Conservation (phyloP, 2,888 invertebrate species). For the Drosophila neotestacea region DNA sequence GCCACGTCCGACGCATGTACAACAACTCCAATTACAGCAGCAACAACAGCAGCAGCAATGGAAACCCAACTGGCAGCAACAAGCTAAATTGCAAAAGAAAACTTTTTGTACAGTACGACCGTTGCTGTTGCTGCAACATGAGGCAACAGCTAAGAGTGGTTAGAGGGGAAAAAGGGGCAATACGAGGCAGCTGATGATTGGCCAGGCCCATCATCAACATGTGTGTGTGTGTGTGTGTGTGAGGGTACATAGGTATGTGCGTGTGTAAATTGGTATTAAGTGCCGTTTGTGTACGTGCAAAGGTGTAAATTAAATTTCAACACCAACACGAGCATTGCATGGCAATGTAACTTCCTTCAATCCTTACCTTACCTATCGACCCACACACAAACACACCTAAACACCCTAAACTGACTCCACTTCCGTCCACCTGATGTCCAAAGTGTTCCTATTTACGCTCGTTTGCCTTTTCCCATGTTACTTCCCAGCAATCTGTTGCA, state of each 20-base stretch:
- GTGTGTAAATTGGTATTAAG: slow-evolving; percentile 26
- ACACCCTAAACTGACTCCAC: slow-evolving; percentile 1
- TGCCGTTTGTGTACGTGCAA: slow-evolving; percentile 71
- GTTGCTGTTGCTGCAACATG: slow-evolving; percentile 39
- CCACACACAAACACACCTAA: not conserved
- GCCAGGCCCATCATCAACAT: slow-evolving; percentile 52
- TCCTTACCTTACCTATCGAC: not conserved
- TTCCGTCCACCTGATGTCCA: slow-evolving; percentile 23
- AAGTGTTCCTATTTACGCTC: slow-evolving; percentile 31
- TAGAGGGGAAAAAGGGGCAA: not conserved
- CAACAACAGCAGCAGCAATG: slow-evolving; percentile 37
- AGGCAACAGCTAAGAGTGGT: not conserved
- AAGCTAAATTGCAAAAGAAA: slow-evolving; percentile 78
- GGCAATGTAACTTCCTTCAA: slow-evolving; percentile 45
- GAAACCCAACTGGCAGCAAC: slow-evolving; percentile 59
- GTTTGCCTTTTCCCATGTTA: slow-evolving; percentile 31
- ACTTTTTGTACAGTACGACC: slow-evolving; percentile 65
- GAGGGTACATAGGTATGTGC: not conserved
- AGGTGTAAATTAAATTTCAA: slow-evolving; percentile 80
- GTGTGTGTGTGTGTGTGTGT: slow-evolving; percentile 23
- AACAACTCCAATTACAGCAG: slow-evolving; percentile 54
- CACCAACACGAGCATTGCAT: slow-evolving; percentile 60
- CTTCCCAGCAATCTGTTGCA: slow-evolving; percentile 44
- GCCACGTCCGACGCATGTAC: slow-evolving; percentile 66
- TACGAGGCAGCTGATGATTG: slow-evolving; percentile 56